A percentile compares a stretch with the other conserved stretches of the same genome.
These are phyloP conservation scores for Melanchra persicariae DNA, from an alignment of 2,888 invertebrate species.

Conservation along the genomic window DNA sequence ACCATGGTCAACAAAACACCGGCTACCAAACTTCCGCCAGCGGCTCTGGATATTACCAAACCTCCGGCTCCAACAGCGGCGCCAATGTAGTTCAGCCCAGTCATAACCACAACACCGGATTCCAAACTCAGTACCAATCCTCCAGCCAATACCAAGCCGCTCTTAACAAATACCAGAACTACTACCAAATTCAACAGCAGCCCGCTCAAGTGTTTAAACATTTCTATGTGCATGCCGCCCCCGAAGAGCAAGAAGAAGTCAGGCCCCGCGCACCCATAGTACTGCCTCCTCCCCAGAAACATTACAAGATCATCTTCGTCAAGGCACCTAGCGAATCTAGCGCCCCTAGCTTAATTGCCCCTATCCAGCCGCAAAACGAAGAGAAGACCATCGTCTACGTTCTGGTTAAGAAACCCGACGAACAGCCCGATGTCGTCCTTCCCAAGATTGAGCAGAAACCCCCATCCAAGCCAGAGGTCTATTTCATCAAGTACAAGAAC, in stretches of 20 bases:
- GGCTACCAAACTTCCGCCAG: slow-evolving; percentile 31
- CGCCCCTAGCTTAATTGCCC: slow-evolving; percentile 92
- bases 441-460: slow-evolving; percentile 93
- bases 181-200: slow-evolving; percentile 93
- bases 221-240: slow-evolving; percentile 87
- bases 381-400: slow-evolving; percentile 95
- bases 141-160: slow-evolving; percentile 67
- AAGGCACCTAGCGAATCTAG: slow-evolving; percentile 93
- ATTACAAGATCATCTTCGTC: slow-evolving; percentile 95
- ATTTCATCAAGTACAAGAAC: slow-evolving; percentile 94
- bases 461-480: slow-evolving; percentile 94
- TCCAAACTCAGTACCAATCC: slow-evolving; percentile 66
- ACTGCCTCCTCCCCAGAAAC: slow-evolving; percentile 93
- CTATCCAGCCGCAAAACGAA: slow-evolving; percentile 92
- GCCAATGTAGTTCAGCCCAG: slow-evolving; percentile 50
- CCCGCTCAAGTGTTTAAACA: slow-evolving; percentile 93
- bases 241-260: slow-evolving; percentile 88
- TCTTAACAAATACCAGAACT: slow-evolving; percentile 85
- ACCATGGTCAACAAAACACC: slow-evolving; percentile 18
- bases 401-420: slow-evolving; percentile 94
- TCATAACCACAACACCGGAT: slow-evolving; percentile 38
- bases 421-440: slow-evolving; percentile 92
- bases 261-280: slow-evolving; percentile 91
- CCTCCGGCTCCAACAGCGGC: slow-evolving; percentile 25
- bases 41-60: slow-evolving; percentile 47